A percentile compares a stretch with the other conserved stretches of the same genome.
Evolutionary conservation across 2,797 vertebrate species (phyloP).

Genomic region (Chromobotia macracanthus): DNA sequence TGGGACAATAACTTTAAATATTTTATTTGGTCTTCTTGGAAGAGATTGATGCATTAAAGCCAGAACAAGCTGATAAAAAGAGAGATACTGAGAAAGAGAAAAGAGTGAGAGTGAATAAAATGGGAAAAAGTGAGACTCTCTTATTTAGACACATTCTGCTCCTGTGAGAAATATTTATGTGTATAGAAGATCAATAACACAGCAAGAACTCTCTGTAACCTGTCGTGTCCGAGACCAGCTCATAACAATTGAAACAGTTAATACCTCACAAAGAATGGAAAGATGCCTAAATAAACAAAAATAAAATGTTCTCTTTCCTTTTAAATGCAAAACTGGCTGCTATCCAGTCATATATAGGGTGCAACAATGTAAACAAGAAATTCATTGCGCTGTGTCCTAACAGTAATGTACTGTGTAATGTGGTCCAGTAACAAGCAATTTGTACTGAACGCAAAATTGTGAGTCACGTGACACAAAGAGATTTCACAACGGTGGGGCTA

Average conservation of each 20-base stretch:
- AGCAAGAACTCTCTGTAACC: neutral
- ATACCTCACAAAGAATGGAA: conserved; percentile 8
- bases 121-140: neutral
- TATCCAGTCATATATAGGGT: too few relatives aligned
- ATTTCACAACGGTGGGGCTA: too few relatives aligned
- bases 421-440: too few relatives aligned
- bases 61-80: conserved; percentile 25
- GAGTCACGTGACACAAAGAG: too few relatives aligned
- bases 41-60: conserved; percentile 30
- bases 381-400: too few relatives aligned
- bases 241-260: conserved; percentile 12
- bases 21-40: conserved; percentile 46
- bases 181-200: conserved; percentile 21
- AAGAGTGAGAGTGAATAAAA: conserved; percentile 15
- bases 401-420: too few relatives aligned
- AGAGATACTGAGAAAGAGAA: conserved; percentile 7
- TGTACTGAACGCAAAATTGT: too few relatives aligned
- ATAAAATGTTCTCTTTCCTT: too few relatives aligned
- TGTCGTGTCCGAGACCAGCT: conserved; percentile 3
- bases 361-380: too few relatives aligned
- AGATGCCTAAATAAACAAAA: neutral
- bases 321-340: neutral
- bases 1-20: conserved; percentile 49
- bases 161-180: conserved; percentile 28
- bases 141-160: conserved; percentile 31